These are phyloP conservation scores for Athene cunicularia DNA, from an alignment of 2,113 vertebrate species.

Conservation along the genomic window DNA sequence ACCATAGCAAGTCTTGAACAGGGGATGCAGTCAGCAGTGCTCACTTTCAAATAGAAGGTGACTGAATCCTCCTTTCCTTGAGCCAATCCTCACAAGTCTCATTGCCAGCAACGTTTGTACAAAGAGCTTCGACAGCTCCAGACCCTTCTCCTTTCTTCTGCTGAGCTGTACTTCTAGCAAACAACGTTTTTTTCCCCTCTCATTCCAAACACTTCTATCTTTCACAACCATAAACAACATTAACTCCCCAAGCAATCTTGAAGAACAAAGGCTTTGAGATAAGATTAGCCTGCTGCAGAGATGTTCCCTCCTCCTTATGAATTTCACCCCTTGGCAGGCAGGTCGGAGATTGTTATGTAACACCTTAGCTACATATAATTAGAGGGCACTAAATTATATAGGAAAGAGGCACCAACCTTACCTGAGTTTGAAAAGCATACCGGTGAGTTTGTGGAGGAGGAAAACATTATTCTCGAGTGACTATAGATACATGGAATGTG, in stretches of 20 bases:
- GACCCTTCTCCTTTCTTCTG: neutral
- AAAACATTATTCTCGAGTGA: neutral
- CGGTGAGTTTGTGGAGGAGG: neutral
- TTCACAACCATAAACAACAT: neutral
- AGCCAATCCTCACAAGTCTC: neutral
- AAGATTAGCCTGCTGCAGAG: constrained; percentile 12
- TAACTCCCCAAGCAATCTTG: neutral
- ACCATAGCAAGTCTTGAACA: neutral
- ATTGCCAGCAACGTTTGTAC: neutral
- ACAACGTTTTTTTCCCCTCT: accelerated
- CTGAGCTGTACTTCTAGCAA: neutral
- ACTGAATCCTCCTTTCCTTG: neutral
- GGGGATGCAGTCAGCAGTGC: neutral
- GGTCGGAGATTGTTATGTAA: neutral
- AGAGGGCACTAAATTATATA: neutral
- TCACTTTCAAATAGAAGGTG: neutral
- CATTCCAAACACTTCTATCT: neutral
- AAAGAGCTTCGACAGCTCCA: neutral
- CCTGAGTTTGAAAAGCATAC: neutral
- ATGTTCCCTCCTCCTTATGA: neutral
- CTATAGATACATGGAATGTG: neutral
- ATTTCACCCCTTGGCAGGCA: neutral
- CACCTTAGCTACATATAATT: neutral
- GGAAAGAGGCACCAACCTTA: neutral
- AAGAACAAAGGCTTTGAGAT: constrained; percentile 34